Conservation (phyloP, 2,797 vertebrate genomes). For the Alosa sapidissima region DNA sequence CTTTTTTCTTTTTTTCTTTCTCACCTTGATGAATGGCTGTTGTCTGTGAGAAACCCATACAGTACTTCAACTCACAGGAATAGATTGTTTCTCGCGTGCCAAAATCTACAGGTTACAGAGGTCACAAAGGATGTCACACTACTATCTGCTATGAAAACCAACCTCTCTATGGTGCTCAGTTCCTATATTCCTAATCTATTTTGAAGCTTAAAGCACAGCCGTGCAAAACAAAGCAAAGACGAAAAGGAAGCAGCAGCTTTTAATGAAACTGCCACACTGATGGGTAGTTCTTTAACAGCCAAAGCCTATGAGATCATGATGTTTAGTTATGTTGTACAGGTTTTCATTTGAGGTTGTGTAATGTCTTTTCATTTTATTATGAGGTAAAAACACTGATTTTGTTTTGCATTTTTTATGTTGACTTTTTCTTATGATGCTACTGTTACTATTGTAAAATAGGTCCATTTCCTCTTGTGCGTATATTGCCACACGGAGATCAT, state of each 20-base stretch:
- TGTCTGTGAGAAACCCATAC: neutral
- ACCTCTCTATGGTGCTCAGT: conserved; percentile 66
- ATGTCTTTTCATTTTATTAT: neutral
- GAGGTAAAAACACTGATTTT: neutral
- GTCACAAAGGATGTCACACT: conserved; percentile 33
- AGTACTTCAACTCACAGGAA: neutral
- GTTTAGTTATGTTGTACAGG: neutral
- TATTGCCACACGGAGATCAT: neutral
- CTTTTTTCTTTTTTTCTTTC: neutral
- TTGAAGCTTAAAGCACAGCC: conserved; percentile 63
- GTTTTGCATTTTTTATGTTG: neutral
- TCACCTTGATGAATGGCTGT: neutral
- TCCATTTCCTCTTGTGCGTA: neutral
- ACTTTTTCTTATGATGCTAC: neutral
- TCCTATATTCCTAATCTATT: conserved; percentile 57
- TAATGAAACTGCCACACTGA: neutral
- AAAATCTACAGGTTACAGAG: conserved; percentile 16
- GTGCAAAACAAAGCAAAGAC: conserved; percentile 58
- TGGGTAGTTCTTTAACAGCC: neutral
- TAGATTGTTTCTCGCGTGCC: neutral
- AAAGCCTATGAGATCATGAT: neutral
- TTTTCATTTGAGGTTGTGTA: neutral
- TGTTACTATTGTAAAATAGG: neutral
- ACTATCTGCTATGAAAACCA: conserved; percentile 52
- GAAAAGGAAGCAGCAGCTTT: conserved; percentile 49